Percentiles rank a stretch among this genome's conserved stretches.
These are phyloP conservation scores for Esox niger DNA, from an alignment of 2,113 vertebrate species.

Conservation along the genomic window DNA sequence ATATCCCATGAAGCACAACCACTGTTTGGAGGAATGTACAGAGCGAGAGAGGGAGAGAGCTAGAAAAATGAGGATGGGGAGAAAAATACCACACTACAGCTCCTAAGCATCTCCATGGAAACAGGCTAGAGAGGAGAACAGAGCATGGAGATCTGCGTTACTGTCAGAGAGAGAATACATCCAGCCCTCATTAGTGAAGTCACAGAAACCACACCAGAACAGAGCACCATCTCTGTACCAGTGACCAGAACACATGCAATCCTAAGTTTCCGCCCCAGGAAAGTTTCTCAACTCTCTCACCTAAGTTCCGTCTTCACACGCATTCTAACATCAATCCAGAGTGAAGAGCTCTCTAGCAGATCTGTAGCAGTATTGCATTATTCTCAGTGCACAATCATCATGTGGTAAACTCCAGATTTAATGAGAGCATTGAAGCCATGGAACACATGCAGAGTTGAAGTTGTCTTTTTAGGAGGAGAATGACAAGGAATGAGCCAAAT, in stretches of 20 bases:
- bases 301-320: neutral
- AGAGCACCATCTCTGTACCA: slow-evolving; percentile 32
- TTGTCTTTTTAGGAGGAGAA: too few species aligned
- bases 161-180: slow-evolving; percentile 67
- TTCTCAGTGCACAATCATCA: neutral
- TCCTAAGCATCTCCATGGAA: slow-evolving; percentile 73
- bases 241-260: neutral
- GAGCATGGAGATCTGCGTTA: slow-evolving; percentile 57
- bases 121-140: slow-evolving; percentile 70
- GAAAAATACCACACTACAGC: slow-evolving; percentile 52
- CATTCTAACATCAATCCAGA: neutral
- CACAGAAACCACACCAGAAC: slow-evolving; percentile 45
- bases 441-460: neutral
- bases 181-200: slow-evolving; percentile 62
- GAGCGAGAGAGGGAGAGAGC: too few species aligned
- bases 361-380: slow-evolving; percentile 7
- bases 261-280: slow-evolving; percentile 40
- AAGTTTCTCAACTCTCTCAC: slow-evolving; percentile 44
- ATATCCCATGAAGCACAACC: slow-evolving; percentile 1
- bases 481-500: too few species aligned
- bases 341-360: slow-evolving; percentile 15
- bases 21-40: neutral
- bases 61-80: too few species aligned
- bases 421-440: neutral
- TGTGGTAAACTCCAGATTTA: neutral